Base-by-base conservation (phyloP, 2,888 invertebrate species). In the Aproaerema taeniolella region DNA sequence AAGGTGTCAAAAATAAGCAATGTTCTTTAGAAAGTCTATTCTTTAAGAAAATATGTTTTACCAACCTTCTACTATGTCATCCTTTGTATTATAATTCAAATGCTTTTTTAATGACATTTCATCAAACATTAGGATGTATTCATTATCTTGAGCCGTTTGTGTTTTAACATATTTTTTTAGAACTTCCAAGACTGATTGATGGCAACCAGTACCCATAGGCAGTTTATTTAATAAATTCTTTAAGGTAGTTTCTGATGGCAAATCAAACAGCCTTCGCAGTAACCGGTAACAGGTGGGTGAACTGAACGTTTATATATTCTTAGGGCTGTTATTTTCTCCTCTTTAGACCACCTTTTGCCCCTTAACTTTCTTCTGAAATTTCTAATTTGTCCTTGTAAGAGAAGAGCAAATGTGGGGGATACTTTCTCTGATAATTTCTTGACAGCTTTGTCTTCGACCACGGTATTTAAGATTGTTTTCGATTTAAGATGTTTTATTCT, bases 201-300 rank as follows among this genome's bases (percentile, higher is more conserved):
- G 52, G 12, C 49, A 48, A 10, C 49, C 52, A 14, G 42, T 20
- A 26, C 24, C 28, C 12, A 53, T 29, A 2, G 51, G 49, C 8
- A 54, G 40, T 46, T 33, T 50, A 41, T 51, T 53, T 9, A 53
- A 34, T 26, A 57, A 33, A 26, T 41, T 38, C 6, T 46, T 51
- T 17, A 52, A 38, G 16, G 38, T 43, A 25, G 45, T 46, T 30
- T 38, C 45, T 29, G 45, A 41, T 6, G 52, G 53, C 25, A 56
- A 42, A 29, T 46, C 29, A 44, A 55, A 53, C 32, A 58, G 25
- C 31, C 52, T 42, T 20, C 53, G 39, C 6, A 55, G 38, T n/a
- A 55, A 30, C 15, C 49, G 42, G 32, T 55, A 55, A 15, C 54
- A 55, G 5, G 49, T 38, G 11, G 46, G 47, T 9, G 50, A 58